A percentile compares a stretch with the other conserved stretches of the same genome.
These are phyloP conservation scores for Clusia tigrina DNA, from an alignment of 2,888 invertebrate genomes.

Conservation along the genomic window DNA sequence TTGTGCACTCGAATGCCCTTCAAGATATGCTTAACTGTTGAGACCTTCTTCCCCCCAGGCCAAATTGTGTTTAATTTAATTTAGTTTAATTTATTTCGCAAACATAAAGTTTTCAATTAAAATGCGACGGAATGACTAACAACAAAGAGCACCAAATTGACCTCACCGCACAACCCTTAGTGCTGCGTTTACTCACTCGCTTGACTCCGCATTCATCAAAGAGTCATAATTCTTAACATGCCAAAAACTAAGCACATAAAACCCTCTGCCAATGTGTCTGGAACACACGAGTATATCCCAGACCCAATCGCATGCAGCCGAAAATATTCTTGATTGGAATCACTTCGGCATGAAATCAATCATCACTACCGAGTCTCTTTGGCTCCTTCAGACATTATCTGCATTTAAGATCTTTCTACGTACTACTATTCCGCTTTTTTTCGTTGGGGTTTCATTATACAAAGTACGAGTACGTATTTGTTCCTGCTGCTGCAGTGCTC, in stretches of 20 bases:
- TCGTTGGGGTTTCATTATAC: slow-evolving; percentile 12
- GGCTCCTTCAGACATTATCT: slow-evolving; percentile 40
- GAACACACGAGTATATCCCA: slow-evolving; percentile 12
- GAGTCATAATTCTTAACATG: slow-evolving; percentile 11
- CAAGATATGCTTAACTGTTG: too few species aligned
- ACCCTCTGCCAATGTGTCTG: background rate
- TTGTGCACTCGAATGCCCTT: background rate
- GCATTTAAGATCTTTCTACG: slow-evolving; percentile 43
- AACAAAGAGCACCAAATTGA: background rate
- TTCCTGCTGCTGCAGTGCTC: slow-evolving; percentile 41
- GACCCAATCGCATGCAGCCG: slow-evolving; percentile 37
- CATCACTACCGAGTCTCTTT: slow-evolving; percentile 40
- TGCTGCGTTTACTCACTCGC: background rate
- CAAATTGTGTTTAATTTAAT: background rate
- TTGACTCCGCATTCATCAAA: background rate
- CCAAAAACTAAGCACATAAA: background rate
- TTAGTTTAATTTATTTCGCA: slow-evolving; percentile 5
- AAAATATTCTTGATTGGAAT: slow-evolving; percentile 59
- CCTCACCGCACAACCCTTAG: background rate
- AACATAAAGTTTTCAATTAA: background rate
- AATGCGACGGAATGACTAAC: background rate
- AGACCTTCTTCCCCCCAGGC: background rate
- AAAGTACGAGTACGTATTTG: background rate
- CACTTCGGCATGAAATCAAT: slow-evolving; percentile 60
- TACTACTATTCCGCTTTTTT: slow-evolving; percentile 24